These are phyloP conservation scores for Malurus leucopterus DNA, from an alignment of 2,797 vertebrate genomes.

Conservation along the genomic window DNA sequence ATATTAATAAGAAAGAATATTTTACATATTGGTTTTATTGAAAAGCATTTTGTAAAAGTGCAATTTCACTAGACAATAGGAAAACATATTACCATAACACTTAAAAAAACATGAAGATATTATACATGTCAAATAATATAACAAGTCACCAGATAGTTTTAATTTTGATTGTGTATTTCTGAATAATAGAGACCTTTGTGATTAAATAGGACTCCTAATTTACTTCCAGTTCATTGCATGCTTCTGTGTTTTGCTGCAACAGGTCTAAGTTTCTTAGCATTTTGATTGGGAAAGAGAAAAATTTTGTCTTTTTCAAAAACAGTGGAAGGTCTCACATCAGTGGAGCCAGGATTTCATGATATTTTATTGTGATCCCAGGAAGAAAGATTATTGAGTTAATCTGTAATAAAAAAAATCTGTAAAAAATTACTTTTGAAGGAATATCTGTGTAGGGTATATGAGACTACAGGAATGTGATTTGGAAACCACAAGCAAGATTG, in stretches of 20 bases:
- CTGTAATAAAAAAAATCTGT: background rate
- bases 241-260: background rate
- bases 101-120: background rate
- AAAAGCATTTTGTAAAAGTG: background rate
- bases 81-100: background rate
- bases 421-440: background rate
- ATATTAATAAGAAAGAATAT: background rate
- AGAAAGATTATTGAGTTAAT: background rate
- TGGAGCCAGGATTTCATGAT: background rate
- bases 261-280: background rate
- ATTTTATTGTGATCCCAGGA: background rate
- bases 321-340: background rate
- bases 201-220: background rate
- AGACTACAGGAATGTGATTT: background rate
- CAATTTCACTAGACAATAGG: background rate
- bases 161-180: background rate
- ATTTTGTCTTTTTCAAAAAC: background rate
- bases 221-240: background rate
- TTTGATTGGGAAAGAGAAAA: background rate
- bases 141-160: background rate
- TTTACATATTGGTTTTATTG: background rate
- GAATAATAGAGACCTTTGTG: background rate
- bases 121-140: background rate
- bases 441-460: background rate
- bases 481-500: background rate